phyloP scores from a whole-genome alignment of 1,140 invertebrate genomes.

The Archivesica marissinica region DNA sequence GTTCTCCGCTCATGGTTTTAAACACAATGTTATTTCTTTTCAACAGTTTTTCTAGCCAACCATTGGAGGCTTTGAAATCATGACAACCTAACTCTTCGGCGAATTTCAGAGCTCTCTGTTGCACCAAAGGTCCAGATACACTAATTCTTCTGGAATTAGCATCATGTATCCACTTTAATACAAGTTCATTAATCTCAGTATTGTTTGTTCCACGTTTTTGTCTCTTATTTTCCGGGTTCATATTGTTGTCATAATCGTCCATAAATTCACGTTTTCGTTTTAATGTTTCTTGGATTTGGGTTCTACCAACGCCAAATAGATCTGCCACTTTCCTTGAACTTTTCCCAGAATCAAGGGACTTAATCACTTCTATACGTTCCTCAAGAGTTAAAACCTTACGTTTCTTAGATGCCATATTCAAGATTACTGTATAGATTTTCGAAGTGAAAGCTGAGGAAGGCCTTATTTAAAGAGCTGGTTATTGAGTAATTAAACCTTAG shows the following conservation, averaged over 20 bases:
- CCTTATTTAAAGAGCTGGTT: too few relatives aligned
- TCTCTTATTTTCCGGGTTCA: not conserved
- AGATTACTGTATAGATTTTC: too few relatives aligned
- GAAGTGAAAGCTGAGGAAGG: too few relatives aligned
- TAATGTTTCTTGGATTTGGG: constrained; percentile 20
- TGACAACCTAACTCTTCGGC: not conserved
- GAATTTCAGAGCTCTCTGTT: constrained; percentile 14
- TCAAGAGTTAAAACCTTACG: not conserved
- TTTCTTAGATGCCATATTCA: too few relatives aligned
- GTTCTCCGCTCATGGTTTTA: constrained; percentile 58
- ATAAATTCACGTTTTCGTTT: constrained; percentile 43
- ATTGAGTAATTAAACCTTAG: too few relatives aligned
- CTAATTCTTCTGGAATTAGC: not conserved
- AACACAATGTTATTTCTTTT: constrained; percentile 52
- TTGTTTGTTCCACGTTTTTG: not conserved
- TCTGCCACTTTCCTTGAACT: not conserved
- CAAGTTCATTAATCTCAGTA: constrained; percentile 52
- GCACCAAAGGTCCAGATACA: constrained; percentile 19
- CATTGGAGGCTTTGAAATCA: constrained; percentile 69
- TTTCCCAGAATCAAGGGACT: not conserved
- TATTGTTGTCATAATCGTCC: constrained; percentile 40
- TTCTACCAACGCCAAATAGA: not conserved
- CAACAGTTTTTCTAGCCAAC: constrained; percentile 52
- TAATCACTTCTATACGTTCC: not conserved
- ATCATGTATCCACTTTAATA: constrained; percentile 51